Evolutionary conservation across 1,140 invertebrate genomes (phyloP).

Genomic region (Leptopilina boulardi): DNA sequence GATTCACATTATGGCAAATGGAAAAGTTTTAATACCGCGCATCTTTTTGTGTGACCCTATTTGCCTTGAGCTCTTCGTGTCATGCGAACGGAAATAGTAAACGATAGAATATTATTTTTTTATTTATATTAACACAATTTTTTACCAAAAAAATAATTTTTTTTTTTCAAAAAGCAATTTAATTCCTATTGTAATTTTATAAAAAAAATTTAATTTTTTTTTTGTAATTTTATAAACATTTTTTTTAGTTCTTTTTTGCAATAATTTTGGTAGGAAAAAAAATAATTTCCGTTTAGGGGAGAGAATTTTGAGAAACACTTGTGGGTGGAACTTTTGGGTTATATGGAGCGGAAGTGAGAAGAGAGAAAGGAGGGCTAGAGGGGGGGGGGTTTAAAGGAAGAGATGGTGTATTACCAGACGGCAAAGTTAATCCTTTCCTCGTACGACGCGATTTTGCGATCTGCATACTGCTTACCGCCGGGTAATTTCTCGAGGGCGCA

Average conservation of each 20-base stretch:
- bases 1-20: constrained; percentile 61
- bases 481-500: constrained; percentile 61
- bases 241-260: too few relatives aligned
- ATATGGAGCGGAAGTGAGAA: constrained; percentile 25
- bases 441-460: constrained; percentile 67
- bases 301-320: neutral
- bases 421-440: constrained; percentile 61
- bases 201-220: too few relatives aligned
- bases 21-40: constrained; percentile 52
- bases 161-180: too few relatives aligned
- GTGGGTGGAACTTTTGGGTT: constrained; percentile 39
- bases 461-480: constrained; percentile 67
- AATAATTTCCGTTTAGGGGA: neutral
- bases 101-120: too few relatives aligned
- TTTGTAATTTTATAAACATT: too few relatives aligned
- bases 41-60: neutral
- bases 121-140: too few relatives aligned
- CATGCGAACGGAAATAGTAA: neutral
- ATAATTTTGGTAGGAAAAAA: too few relatives aligned
- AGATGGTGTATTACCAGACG: constrained; percentile 15
- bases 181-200: too few relatives aligned
- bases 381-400: neutral
- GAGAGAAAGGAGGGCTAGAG: neutral
- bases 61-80: too few relatives aligned
- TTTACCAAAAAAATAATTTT: neutral